phyloP scores from a whole-genome alignment of 2,113 vertebrate genomes.

The Lepisosteus osseus region DNA sequence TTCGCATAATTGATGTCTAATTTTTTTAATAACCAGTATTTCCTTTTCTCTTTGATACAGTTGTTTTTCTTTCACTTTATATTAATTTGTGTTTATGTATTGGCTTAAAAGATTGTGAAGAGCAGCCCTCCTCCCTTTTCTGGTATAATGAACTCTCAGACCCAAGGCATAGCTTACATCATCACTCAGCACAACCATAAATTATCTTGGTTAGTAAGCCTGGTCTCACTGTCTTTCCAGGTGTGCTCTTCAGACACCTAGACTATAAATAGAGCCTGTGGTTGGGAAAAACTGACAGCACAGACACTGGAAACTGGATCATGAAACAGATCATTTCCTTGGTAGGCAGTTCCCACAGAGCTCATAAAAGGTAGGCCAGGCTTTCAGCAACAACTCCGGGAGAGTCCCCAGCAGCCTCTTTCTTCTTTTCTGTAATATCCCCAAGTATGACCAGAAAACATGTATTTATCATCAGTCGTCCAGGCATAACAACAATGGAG shows the following conservation, averaged over 20 bases:
- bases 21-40: too few relatives aligned
- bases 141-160: conserved; percentile 11
- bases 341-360: conserved; percentile 43
- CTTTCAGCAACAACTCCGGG: neutral
- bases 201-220: conserved; percentile 44
- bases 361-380: conserved; percentile 8
- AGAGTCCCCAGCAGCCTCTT: neutral
- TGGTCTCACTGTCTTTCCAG: conserved; percentile 47
- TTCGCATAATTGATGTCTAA: too few relatives aligned
- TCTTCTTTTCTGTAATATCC: neutral
- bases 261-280: conserved; percentile 27
- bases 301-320: conserved; percentile 49
- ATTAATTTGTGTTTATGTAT: conserved; percentile 35
- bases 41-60: too few relatives aligned
- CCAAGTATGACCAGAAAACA: neutral
- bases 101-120: neutral
- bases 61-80: conserved; percentile 36
- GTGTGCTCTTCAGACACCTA: conserved; percentile 43
- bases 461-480: too few relatives aligned
- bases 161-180: conserved; percentile 34
- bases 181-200: conserved; percentile 45
- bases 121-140: neutral
- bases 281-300: conserved; percentile 48
- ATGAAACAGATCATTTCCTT: conserved; percentile 34
- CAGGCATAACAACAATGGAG: too few relatives aligned